phyloP scores from a whole-genome alignment of 2,888 invertebrate species.

The Eristalinus sepulchralis region DNA sequence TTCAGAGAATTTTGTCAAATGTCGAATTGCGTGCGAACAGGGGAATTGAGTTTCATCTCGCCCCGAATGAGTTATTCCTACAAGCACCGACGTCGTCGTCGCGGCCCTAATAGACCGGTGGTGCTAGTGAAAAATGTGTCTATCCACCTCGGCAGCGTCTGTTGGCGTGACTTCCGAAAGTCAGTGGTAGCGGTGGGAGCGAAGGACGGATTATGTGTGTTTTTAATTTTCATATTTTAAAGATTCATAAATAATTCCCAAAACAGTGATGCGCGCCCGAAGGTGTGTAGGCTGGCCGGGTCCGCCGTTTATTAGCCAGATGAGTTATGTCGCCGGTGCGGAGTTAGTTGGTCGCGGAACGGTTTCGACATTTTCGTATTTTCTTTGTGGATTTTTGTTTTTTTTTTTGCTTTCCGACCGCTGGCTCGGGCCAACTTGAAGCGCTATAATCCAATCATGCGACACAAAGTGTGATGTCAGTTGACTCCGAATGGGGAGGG shows the following conservation, averaged over 20 bases:
- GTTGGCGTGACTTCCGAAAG: conserved; percentile 46
- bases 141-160: conserved; percentile 50
- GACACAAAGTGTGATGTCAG: conserved; percentile 41
- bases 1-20: conserved; percentile 28
- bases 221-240: conserved; percentile 61
- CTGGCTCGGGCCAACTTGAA: conserved; percentile 59
- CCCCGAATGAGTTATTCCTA: conserved; percentile 43
- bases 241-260: conserved; percentile 58
- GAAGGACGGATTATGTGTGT: conserved; percentile 44
- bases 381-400: conserved; percentile 1
- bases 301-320: conserved; percentile 50
- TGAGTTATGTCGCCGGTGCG: conserved; percentile 54
- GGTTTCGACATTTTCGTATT: conserved; percentile 41
- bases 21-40: conserved; percentile 58
- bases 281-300: conserved; percentile 54
- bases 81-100: conserved; percentile 14
- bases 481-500: conserved; percentile 23
- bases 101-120: conserved; percentile 35
- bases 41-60: conserved; percentile 60
- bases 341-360: conserved; percentile 44
- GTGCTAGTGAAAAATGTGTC: conserved; percentile 48
- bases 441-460: conserved; percentile 65
- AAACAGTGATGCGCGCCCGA: conserved; percentile 44
- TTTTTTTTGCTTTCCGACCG: conserved; percentile 40
- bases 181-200: not conserved